Conservation (phyloP, 2,797 vertebrate species). For the Lutjanus campechanus region DNA sequence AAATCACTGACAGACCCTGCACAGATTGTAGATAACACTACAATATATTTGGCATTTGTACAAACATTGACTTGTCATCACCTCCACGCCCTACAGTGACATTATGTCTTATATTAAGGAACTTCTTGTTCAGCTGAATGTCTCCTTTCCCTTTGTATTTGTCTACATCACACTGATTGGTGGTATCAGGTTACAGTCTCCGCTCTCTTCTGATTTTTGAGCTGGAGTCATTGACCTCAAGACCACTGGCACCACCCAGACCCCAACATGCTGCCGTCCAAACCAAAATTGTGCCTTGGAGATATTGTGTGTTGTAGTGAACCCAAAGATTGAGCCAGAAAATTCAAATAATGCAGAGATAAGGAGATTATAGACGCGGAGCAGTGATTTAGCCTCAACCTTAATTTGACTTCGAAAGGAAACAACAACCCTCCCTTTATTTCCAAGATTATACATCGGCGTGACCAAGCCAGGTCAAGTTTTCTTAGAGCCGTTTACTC, state of each 20-base stretch:
- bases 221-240: neutral
- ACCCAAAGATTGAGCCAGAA: neutral
- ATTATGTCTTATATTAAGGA: neutral
- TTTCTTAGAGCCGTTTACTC: too few relatives aligned
- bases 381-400: neutral
- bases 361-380: neutral
- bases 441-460: too few relatives aligned
- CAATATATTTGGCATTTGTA: constrained; percentile 33
- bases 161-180: constrained; percentile 1
- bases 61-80: constrained; percentile 30
- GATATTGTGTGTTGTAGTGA: neutral
- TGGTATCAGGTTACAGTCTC: neutral
- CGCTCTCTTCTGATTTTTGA: neutral
- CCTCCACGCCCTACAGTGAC: neutral
- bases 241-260: neutral
- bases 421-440: too few relatives aligned
- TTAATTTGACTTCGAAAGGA: too few relatives aligned
- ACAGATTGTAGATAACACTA: constrained; percentile 18
- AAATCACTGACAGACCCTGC: constrained; percentile 40
- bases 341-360: neutral
- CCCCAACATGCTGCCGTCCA: neutral
- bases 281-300: constrained; percentile 5
- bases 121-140: constrained; percentile 4
- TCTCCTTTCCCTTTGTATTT: constrained; percentile 20
- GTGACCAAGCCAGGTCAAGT: too few relatives aligned